Evolutionary conservation across 2,797 vertebrate genomes (phyloP).

Genomic region (Xyrichtys novacula): DNA sequence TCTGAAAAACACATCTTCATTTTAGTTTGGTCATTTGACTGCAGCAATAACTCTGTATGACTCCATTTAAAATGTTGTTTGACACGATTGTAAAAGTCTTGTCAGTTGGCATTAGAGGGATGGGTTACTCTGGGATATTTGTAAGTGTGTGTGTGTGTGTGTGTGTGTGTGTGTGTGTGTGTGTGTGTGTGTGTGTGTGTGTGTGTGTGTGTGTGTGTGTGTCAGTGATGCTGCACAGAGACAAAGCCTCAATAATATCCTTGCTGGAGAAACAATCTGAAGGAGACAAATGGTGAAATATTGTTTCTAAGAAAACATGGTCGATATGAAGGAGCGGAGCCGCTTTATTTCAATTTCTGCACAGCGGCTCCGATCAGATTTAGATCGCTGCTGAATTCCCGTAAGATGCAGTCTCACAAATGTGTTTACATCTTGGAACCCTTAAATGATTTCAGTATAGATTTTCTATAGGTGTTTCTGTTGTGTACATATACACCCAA

Average conservation of each 20-base stretch:
- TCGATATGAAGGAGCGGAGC: conserved; percentile 24
- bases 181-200: conserved; percentile 16
- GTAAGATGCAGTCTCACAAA: conserved; percentile 14
- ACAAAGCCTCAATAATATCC: conserved; percentile 65
- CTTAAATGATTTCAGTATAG: conserved; percentile 10
- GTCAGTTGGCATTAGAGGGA: conserved; percentile 71
- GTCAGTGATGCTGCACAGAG: conserved; percentile 51
- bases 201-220: conserved; percentile 12
- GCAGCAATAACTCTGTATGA: conserved; percentile 65
- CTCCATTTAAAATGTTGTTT: conserved; percentile 72
- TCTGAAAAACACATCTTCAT: conserved; percentile 71
- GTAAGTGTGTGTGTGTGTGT: conserved; percentile 16
- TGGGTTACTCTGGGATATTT: conserved; percentile 32
- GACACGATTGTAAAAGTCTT: conserved; percentile 62
- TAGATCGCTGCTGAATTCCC: conserved; percentile 40
- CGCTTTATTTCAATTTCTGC: conserved; percentile 46
- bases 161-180: conserved; percentile 17
- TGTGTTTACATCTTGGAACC: conserved; percentile 18
- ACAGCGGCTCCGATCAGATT: conserved; percentile 37
- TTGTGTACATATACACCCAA: conserved; percentile 18
- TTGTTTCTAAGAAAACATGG: conserved; percentile 46
- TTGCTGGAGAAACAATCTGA: conserved; percentile 59
- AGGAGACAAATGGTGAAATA: conserved; percentile 54
- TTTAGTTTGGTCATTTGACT: conserved; percentile 67
- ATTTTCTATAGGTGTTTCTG: conserved; percentile 27